Conservation (phyloP, 2,888 invertebrate species). For the Hemicrepidius hirtus region DNA sequence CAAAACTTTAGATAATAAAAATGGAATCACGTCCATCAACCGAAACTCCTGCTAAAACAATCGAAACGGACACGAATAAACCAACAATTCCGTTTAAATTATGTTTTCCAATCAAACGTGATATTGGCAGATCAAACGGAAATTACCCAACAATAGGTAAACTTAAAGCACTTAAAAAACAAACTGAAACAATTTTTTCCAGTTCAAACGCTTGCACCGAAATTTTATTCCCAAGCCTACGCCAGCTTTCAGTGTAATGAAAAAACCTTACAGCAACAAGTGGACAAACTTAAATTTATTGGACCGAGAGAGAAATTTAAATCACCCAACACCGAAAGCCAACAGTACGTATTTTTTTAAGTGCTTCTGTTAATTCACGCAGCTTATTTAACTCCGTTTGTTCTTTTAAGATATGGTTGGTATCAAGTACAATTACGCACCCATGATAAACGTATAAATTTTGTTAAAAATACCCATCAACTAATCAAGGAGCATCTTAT, state of each 20-base stretch:
- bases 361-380: too few species aligned
- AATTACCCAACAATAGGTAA: constrained; percentile 53
- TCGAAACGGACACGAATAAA: constrained; percentile 42
- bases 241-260: constrained; percentile 53
- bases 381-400: too few species aligned
- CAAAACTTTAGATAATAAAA: constrained; percentile 61
- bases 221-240: constrained; percentile 64
- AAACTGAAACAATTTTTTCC: constrained; percentile 48
- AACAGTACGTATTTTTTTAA: constrained; percentile 63
- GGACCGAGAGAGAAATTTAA: constrained; percentile 65
- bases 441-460: constrained; percentile 68
- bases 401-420: constrained; percentile 70
- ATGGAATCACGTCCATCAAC: constrained; percentile 47
- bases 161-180: not conserved
- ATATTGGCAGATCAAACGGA: constrained; percentile 58
- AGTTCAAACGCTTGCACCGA: constrained; percentile 66
- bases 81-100: constrained; percentile 64
- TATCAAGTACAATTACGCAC: constrained; percentile 62
- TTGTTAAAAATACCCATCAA: constrained; percentile 71
- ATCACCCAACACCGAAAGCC: constrained; percentile 69
- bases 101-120: constrained; percentile 64
- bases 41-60: constrained; percentile 38
- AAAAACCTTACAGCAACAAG: constrained; percentile 61
- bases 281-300: constrained; percentile 62
- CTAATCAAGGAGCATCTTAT: constrained; percentile 67